phyloP scores from a whole-genome alignment of 2,113 vertebrate genomes.

The Melanostigma gelatinosum region DNA sequence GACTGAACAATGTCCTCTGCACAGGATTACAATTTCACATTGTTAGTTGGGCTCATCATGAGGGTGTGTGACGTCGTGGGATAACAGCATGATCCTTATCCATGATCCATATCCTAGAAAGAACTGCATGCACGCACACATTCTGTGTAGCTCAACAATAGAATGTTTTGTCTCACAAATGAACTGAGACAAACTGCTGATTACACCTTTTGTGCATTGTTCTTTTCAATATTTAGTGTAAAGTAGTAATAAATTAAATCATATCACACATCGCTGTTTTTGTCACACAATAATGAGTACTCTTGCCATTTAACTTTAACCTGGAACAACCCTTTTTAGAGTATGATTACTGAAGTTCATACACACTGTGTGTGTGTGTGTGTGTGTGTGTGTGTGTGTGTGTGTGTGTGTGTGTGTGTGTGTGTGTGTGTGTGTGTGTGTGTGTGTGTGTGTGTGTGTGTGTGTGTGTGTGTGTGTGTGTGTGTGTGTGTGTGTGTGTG shows the following conservation, averaged over 20 bases:
- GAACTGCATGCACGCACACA: neutral
- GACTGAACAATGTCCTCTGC: slow-evolving; percentile 21
- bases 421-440: slow-evolving; percentile 16
- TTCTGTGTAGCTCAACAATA: neutral
- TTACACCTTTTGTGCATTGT: slow-evolving; percentile 1
- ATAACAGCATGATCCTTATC: neutral
- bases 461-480: slow-evolving; percentile 25
- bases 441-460: slow-evolving; percentile 21
- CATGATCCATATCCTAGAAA: slow-evolving; percentile 2
- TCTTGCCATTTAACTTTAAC: slow-evolving; percentile 18
- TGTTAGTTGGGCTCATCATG: slow-evolving; percentile 34
- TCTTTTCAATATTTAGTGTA: slow-evolving; percentile 31
- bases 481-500: slow-evolving; percentile 19
- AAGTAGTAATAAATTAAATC: neutral
- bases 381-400: slow-evolving; percentile 30
- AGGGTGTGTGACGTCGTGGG: slow-evolving; percentile 23
- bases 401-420: slow-evolving; percentile 21
- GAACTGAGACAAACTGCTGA: neutral
- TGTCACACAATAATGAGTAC: neutral
- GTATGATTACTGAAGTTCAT: neutral
- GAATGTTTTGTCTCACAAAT: neutral
- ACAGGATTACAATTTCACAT: slow-evolving; percentile 26
- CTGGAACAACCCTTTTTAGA: neutral
- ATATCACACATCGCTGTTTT: slow-evolving; percentile 10
- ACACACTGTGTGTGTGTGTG: neutral